Conservation (phyloP, 2,797 vertebrate species). For the Chloroceryle inda region DNA sequence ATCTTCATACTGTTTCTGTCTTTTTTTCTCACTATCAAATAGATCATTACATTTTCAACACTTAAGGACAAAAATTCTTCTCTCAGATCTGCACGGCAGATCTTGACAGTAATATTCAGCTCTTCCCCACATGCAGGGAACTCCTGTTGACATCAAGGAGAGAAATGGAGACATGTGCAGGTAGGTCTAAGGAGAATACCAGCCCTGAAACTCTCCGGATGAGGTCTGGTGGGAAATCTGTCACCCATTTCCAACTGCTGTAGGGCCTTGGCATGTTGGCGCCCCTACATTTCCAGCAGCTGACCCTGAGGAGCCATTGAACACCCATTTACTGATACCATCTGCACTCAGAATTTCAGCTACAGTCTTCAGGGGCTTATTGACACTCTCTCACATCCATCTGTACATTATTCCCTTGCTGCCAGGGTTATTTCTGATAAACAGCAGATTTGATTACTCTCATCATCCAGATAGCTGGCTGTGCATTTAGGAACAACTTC, state of each 20-base stretch:
- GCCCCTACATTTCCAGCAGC: background rate
- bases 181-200: background rate
- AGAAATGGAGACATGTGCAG: slow-evolving; percentile 7
- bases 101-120: slow-evolving; percentile 72
- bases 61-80: slow-evolving; percentile 74
- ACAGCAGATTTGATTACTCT: background rate
- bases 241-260: background rate
- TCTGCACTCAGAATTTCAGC: background rate
- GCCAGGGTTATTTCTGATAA: background rate
- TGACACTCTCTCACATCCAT: background rate
- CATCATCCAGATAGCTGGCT: rapidly evolving
- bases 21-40: slow-evolving; percentile 76
- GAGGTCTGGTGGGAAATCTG: background rate
- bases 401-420: background rate
- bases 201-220: background rate
- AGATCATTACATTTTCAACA: slow-evolving; percentile 78
- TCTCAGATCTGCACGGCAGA: slow-evolving; percentile 67
- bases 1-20: slow-evolving; percentile 75
- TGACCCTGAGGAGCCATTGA: background rate
- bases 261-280: background rate
- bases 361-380: rapidly evolving
- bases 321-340: rapidly evolving
- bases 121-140: slow-evolving; percentile 69
- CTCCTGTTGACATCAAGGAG: slow-evolving; percentile 69
- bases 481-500: background rate